Percentiles rank a stretch among this genome's conserved stretches.
These are phyloP conservation scores for Meda fulgida DNA, from an alignment of 2,797 vertebrate genomes.

Conservation along the genomic window DNA sequence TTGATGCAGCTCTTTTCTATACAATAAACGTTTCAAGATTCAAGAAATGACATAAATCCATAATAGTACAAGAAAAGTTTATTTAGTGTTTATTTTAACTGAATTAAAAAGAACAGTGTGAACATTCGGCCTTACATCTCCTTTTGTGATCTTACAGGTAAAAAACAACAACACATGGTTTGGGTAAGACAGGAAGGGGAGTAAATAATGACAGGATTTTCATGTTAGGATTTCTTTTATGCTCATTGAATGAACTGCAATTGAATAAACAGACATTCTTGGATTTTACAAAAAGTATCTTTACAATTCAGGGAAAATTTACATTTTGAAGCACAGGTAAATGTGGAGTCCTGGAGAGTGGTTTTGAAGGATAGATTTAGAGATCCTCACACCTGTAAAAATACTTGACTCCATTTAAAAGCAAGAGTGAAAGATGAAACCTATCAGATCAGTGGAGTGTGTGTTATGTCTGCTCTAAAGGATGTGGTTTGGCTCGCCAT, in stretches of 20 bases:
- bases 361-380: slow-evolving; percentile 3
- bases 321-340: neutral
- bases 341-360: neutral
- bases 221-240: neutral
- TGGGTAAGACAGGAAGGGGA: neutral
- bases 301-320: neutral
- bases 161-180: neutral
- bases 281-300: neutral
- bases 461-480: slow-evolving; percentile 58
- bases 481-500: slow-evolving; percentile 42
- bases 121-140: neutral
- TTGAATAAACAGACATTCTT: neutral
- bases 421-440: slow-evolving; percentile 46
- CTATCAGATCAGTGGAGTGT: slow-evolving; percentile 40
- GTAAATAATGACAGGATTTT: neutral
- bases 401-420: slow-evolving; percentile 61
- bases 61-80: neutral
- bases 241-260: neutral
- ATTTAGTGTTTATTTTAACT: too few species aligned
- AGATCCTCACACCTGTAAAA: slow-evolving; percentile 22
- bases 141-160: neutral
- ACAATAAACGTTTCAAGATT: neutral
- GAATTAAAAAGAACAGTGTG: neutral
- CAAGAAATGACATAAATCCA: neutral
- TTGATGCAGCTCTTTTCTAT: neutral